These are phyloP conservation scores for Marasmarcha lunaedactyla DNA, from an alignment of 2,888 invertebrate species.

Conservation along the genomic window DNA sequence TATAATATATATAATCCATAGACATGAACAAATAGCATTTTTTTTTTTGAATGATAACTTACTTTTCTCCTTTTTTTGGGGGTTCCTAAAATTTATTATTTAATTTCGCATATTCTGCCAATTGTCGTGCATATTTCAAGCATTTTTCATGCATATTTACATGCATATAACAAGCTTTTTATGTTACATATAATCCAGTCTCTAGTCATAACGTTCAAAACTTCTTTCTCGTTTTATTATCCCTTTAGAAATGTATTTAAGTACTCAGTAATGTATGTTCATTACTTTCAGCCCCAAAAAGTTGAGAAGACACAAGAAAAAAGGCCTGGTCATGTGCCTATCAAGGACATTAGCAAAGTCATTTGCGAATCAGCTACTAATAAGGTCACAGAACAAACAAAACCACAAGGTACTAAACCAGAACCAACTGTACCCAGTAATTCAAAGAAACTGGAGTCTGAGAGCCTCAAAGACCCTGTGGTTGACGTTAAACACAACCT, in stretches of 20 bases:
- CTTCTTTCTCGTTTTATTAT: background rate
- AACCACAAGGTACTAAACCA: slow-evolving; percentile 14
- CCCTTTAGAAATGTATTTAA: background rate
- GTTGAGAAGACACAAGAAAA: slow-evolving; percentile 29
- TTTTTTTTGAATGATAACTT: too few relatives aligned
- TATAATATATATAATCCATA: too few relatives aligned
- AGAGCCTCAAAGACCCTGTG: slow-evolving; percentile 24
- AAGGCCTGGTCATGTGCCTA: slow-evolving; percentile 35
- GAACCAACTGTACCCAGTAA: slow-evolving; percentile 15
- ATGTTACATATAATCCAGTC: too few relatives aligned
- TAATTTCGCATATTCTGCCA: too few relatives aligned
- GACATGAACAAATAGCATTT: too few relatives aligned
- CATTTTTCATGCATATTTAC: too few relatives aligned
- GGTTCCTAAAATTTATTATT: too few relatives aligned
- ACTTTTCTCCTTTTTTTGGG: too few relatives aligned
- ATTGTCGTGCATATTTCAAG: too few relatives aligned
- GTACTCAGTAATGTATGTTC: background rate
- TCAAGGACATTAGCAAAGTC: slow-evolving; percentile 37
- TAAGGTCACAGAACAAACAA: slow-evolving; percentile 32
- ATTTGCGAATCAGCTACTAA: slow-evolving; percentile 29
- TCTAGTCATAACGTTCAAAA: background rate
- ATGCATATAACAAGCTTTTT: too few relatives aligned
- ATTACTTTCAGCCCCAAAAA: slow-evolving; percentile 43
- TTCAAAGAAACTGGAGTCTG: slow-evolving; percentile 22
- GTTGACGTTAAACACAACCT: slow-evolving; percentile 25